Evolutionary conservation across 2,888 invertebrate species (phyloP), one percentile per base, ranked within the genome.

Genomic region (Microctonus hyperodae): DNA sequence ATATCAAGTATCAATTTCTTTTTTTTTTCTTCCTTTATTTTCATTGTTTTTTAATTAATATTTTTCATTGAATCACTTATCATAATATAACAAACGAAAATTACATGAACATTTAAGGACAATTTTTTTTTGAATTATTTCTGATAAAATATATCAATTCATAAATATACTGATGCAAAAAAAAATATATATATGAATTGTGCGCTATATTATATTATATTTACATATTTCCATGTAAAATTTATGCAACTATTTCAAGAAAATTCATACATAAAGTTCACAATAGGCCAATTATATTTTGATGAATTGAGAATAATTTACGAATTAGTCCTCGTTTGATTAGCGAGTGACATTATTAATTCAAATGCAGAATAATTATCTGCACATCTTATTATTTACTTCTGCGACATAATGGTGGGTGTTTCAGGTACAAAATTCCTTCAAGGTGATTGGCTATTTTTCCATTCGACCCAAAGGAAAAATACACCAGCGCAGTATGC

Each of bases 401-500:
- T 66, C 69, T 67, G 59, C 28, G 55, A 61, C 51, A 20, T 28
- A 61, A 33, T 61, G n/a, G n/a, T n/a, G n/a, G n/a, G n/a, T 58
- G 16, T 69, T 67, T 75, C 71, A 68, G 69, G 72, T 74, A 75
- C 74, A 64, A n/a, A 57, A 9, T 31, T 67, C 40, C 44, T 63
- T 79, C 76, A 78, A 70, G 79, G 80, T 58, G 85, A 76, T 69
- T 82, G 81, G 64, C 85, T 86, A 74, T 86, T 88, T 81, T 90
- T 91, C 86, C 90, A 91, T 78, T 94, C 92, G 77, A 90, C 82
- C 85, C 88, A 92, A 73, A 95, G 86, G 78, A 94, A 88, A 84
- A 90, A 93, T 28, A 92, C 85, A 73, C 92, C 93, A 69, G 88
- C 90, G 37, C 88, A 93, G 78, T 95, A 96, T 25, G 90, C 93